Evolutionary conservation across 2,888 invertebrate species (phyloP).

Genomic region (Lasioglossum figueresi): DNA sequence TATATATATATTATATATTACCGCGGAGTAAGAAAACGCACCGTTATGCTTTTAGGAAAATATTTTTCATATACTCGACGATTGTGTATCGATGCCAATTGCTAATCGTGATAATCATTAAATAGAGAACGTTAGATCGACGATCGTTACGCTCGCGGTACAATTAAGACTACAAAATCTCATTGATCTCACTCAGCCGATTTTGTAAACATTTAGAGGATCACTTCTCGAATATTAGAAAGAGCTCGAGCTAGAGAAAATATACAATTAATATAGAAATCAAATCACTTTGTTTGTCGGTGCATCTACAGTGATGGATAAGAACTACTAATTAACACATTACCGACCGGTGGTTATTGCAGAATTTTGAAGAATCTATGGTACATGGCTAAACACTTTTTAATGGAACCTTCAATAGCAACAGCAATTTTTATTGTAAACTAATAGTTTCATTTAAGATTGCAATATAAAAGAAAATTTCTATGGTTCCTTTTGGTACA

Average conservation of each 20-base stretch:
- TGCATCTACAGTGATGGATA: too few species aligned
- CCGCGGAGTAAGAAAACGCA: conserved; percentile 38
- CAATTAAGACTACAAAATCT: conserved; percentile 17
- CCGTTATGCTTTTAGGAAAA: conserved; percentile 59
- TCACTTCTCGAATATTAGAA: not conserved
- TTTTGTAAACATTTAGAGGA: not conserved
- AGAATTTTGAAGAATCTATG: too few species aligned
- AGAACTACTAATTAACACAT: too few species aligned
- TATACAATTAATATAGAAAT: not conserved
- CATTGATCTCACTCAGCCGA: not conserved
- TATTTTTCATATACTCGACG: conserved; percentile 58
- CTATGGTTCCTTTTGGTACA: too few species aligned
- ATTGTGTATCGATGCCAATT: conserved; percentile 57
- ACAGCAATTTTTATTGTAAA: too few species aligned
- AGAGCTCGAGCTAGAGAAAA: not conserved
- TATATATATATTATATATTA: conserved; percentile 11
- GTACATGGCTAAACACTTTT: too few species aligned
- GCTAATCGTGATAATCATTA: conserved; percentile 57
- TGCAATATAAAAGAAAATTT: too few species aligned
- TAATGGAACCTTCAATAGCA: too few species aligned
- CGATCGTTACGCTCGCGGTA: conserved; percentile 28
- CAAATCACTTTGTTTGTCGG: not conserved
- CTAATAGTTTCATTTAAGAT: too few species aligned
- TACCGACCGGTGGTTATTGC: too few species aligned
- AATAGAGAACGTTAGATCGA: conserved; percentile 29